These are phyloP conservation scores for Dryomyza anilis DNA, from an alignment of 2,888 invertebrate genomes.

Conservation along the genomic window DNA sequence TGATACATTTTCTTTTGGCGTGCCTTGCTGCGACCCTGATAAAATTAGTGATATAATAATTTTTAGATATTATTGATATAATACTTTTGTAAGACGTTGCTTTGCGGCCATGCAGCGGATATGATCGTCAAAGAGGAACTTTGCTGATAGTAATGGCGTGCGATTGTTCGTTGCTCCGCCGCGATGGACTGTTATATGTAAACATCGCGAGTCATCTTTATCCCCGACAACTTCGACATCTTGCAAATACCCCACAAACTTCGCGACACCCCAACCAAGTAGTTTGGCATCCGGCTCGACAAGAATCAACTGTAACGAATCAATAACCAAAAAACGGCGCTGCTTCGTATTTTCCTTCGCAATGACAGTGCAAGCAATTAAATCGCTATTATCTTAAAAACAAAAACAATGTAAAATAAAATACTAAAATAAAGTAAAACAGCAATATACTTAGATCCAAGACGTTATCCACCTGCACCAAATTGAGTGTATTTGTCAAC, in stretches of 20 bases:
- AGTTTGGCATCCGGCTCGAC: conserved; percentile 96
- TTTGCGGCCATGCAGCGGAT: conserved; percentile 99
- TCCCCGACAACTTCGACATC: conserved; percentile 96
- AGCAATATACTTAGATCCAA: conserved; percentile 86
- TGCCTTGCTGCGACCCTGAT: conserved; percentile 86
- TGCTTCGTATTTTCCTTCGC: conserved; percentile 88
- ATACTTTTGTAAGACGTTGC: conserved; percentile 80
- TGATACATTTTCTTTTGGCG: conserved; percentile 96
- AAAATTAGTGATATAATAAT: neutral
- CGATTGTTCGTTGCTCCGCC: conserved; percentile 71
- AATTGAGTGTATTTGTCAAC: conserved; percentile 82
- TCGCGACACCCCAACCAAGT: conserved; percentile 97
- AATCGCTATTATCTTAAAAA: conserved; percentile 98
- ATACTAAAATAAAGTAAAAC: too few species aligned
- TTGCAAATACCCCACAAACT: conserved; percentile 92
- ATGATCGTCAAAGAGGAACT: conserved; percentile 98
- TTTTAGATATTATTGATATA: neutral
- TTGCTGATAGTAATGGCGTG: conserved; percentile 82
- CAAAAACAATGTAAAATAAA: too few species aligned
- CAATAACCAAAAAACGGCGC: conserved; percentile 94
- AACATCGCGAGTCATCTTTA: conserved; percentile 93
- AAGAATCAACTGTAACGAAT: conserved; percentile 90
- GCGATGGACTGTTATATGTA: conserved; percentile 92
- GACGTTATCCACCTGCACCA: conserved; percentile 91
- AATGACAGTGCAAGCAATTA: conserved; percentile 94